Base-by-base conservation (phyloP, 2,888 invertebrate species). In the Lasioglossum morio region DNA sequence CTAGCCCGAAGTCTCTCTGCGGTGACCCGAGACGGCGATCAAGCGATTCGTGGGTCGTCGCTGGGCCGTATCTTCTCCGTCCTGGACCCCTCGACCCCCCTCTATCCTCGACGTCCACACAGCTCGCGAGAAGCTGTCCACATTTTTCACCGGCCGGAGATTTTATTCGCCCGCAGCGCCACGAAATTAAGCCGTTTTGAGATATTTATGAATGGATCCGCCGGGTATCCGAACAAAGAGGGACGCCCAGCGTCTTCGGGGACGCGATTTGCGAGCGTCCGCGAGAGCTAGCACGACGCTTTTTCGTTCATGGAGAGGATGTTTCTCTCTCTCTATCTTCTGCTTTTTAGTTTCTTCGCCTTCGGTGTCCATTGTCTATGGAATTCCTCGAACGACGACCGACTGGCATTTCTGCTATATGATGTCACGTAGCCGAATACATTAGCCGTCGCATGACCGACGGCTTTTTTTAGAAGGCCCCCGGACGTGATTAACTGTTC, bases 151-250 rank as follows among this genome's bases (percentile, higher is more conserved):
- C 92, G 92, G 91, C 93, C 91, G 91, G 93, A 92, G 93, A 94
- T 94, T 94, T 94, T 94, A 94, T 94, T 94, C 91, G 92, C 90
- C 92, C 91, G 90, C 92, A 91, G 92, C 92, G 92, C 91, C 91
- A 92, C 94, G 93, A 94, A 95, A 95, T 95, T 95, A 94, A 95
- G 95, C 94, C 94, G 95, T 95, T 95, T 94, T 94, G 93, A 94
- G 93, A 95, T 95, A 95, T 95, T 95, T 95, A 95, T 94, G 95
- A 94, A 95, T 93, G 94, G 92, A 94, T 94, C 93, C 92, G 89
- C 88, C 89, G 82, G 69, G 80, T 82, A 85, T 74, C 77, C 72
- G 92, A 92, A 93, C 93, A 93, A 94, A 94, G 93, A 91, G 88
- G 89, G 85, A 73, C 77, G 34, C 78, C 87, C 87, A 79, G 82